These are phyloP conservation scores for Zapornia atra DNA, from an alignment of 2,113 vertebrate species.

Conservation along the genomic window DNA sequence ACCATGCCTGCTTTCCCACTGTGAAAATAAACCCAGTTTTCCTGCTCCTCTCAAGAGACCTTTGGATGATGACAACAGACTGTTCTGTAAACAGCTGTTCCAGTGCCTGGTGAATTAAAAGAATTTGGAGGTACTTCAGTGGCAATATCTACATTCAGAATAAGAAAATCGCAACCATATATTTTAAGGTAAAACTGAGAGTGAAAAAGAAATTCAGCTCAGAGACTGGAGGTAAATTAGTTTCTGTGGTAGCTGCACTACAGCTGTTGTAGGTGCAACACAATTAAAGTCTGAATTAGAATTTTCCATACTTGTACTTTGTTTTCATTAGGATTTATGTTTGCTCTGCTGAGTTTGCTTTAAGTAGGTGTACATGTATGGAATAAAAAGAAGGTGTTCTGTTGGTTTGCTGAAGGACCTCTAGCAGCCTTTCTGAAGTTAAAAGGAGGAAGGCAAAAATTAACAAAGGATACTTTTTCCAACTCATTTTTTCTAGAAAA, in stretches of 20 bases:
- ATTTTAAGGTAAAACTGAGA: neutral
- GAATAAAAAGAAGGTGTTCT: neutral
- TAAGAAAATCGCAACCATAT: neutral
- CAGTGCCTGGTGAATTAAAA: neutral
- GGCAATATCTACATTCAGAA: neutral
- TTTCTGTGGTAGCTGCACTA: neutral
- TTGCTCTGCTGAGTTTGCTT: neutral
- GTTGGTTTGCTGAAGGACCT: neutral
- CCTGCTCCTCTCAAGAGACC: neutral
- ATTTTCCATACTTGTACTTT: neutral
- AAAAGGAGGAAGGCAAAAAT: neutral
- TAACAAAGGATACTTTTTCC: neutral
- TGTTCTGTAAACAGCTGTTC: neutral
- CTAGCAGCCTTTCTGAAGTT: neutral
- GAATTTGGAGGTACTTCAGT: neutral
- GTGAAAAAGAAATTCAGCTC: neutral
- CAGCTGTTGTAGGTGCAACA: neutral
- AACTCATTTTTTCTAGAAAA: neutral
- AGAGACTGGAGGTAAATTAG: neutral
- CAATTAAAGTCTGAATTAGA: neutral
- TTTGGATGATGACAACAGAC: neutral
- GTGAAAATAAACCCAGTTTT: neutral
- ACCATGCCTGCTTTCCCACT: neutral
- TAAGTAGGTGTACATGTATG: neutral
- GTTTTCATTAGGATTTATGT: neutral